Evolutionary conservation across 2,888 invertebrate species (phyloP).

Genomic region (Chrysolina haemoptera): DNA sequence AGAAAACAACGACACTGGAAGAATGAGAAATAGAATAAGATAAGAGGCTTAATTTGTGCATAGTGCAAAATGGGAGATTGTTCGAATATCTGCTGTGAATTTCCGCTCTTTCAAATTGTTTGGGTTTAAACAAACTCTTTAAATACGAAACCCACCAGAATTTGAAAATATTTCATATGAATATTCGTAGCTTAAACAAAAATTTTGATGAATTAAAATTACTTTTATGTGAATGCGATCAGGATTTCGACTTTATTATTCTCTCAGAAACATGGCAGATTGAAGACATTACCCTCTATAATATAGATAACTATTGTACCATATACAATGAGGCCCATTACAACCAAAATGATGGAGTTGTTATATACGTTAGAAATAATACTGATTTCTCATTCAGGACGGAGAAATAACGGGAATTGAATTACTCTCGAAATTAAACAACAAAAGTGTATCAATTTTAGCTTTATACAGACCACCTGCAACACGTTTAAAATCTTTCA

Average conservation of each 20-base stretch:
- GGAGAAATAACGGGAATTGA: constrained; percentile 22
- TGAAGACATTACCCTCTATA: too few species aligned
- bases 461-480: too few species aligned
- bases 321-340: constrained; percentile 17
- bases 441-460: too few species aligned
- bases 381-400: constrained; percentile 1
- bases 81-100: too few species aligned
- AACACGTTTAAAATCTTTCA: too few species aligned
- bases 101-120: too few species aligned
- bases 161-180: neutral
- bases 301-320: constrained; percentile 17
- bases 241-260: constrained; percentile 13
- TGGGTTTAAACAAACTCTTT: constrained; percentile 19
- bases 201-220: neutral
- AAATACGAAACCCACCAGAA: constrained; percentile 2
- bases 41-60: too few species aligned
- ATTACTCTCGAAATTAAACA: neutral
- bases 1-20: too few species aligned
- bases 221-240: neutral
- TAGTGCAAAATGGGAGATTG: too few species aligned
- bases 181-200: neutral
- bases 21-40: too few species aligned
- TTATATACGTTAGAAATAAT: constrained; percentile 3
- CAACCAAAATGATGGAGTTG: constrained; percentile 10
- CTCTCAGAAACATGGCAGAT: constrained; percentile 25